Evolutionary conservation across 2,888 invertebrate genomes (phyloP).

Genomic region (Branchinecta sandiegonensis): DNA sequence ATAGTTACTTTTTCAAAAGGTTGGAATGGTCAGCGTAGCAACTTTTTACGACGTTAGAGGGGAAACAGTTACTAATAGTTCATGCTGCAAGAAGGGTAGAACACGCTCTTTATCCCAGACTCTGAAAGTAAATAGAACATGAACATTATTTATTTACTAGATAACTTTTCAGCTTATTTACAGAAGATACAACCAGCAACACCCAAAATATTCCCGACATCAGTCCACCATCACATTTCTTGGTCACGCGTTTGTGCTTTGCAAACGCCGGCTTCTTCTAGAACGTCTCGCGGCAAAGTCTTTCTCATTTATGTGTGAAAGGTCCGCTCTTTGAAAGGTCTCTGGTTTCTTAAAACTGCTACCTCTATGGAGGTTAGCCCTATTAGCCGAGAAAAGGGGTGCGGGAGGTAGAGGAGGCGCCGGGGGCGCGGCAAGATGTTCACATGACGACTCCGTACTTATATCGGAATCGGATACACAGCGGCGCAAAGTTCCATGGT

Average conservation of each 20-base stretch:
- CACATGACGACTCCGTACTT: conserved; percentile 4
- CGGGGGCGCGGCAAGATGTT: background rate
- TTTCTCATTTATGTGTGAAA: background rate
- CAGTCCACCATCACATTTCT: too few species aligned
- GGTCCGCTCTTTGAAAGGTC: conserved; percentile 7
- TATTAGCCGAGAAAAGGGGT: background rate
- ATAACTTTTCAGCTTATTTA: too few species aligned
- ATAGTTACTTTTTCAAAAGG: too few species aligned
- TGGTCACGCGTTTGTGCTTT: background rate
- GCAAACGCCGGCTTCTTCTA: background rate
- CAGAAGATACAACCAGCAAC: too few species aligned
- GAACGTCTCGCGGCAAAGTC: background rate
- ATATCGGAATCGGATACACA: conserved; percentile 1
- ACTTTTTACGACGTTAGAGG: too few species aligned
- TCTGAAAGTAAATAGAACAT: too few species aligned
- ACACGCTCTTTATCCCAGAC: too few species aligned
- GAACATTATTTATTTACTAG: too few species aligned
- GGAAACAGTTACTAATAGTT: too few species aligned
- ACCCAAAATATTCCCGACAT: too few species aligned
- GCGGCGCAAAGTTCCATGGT: background rate
- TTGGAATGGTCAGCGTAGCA: too few species aligned
- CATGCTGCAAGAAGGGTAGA: too few species aligned
- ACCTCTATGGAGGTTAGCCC: background rate
- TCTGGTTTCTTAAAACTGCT: background rate
- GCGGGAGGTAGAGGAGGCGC: background rate